Percentiles rank a stretch among this genome's conserved stretches.
These are phyloP conservation scores for Sciaenops ocellatus DNA, from an alignment of 2,797 vertebrate genomes.

Conservation along the genomic window DNA sequence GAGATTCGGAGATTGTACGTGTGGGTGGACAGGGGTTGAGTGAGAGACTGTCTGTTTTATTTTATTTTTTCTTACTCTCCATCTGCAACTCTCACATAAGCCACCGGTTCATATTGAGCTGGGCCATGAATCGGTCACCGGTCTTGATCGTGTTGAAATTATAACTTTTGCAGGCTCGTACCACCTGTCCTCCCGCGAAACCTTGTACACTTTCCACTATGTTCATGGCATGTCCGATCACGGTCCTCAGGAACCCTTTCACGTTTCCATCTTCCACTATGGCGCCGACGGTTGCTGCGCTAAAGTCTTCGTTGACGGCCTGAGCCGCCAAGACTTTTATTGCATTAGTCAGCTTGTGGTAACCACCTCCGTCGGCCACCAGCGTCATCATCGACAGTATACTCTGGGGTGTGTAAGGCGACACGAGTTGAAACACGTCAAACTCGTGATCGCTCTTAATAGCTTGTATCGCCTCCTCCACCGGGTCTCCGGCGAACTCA, in stretches of 20 bases:
- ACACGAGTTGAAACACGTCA: conserved; percentile 4
- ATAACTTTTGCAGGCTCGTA: conserved; percentile 6
- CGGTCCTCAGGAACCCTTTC: background rate
- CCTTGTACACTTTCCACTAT: conserved; percentile 29
- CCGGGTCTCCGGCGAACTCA: background rate
- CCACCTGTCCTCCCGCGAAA: conserved; percentile 29
- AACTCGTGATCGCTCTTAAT: background rate
- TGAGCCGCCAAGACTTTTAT: rapidly evolving
- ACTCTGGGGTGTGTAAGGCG: conserved; percentile 19
- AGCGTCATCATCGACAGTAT: conserved; percentile 30
- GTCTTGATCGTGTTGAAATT: conserved; percentile 2
- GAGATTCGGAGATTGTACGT: too few species aligned
- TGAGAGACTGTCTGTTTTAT: too few species aligned
- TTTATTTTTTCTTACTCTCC: too few species aligned
- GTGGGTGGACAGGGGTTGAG: too few species aligned
- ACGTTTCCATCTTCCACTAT: rapidly evolving
- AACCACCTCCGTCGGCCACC: background rate
- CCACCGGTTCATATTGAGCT: conserved; percentile 37
- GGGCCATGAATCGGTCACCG: conserved; percentile 20
- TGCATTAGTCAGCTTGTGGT: rapidly evolving
- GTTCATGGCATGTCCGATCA: background rate
- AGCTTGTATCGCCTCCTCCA: conserved; percentile 30
- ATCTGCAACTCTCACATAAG: background rate
- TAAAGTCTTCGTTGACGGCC: background rate
- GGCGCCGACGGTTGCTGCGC: rapidly evolving